Evolutionary conservation across 2,888 invertebrate species (phyloP).

Genomic region (Eretmocerus hayati): DNA sequence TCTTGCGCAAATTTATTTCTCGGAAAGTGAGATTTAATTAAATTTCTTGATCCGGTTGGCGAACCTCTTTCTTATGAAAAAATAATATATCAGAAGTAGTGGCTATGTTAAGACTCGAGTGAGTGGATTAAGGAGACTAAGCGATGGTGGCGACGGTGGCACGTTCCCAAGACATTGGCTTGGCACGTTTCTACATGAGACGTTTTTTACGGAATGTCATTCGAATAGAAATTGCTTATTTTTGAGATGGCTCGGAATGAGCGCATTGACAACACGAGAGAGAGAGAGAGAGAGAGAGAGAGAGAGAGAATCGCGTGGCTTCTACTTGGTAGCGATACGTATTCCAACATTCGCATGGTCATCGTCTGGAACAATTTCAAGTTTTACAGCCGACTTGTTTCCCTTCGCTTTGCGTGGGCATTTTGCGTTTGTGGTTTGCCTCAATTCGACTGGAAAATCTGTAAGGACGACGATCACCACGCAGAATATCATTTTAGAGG

Average conservation of each 20-base stretch:
- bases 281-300: too few species aligned
- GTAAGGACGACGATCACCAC: too few species aligned
- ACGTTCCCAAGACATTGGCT: constrained; percentile 4
- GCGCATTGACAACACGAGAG: constrained; percentile 13
- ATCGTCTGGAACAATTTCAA: constrained; percentile 19
- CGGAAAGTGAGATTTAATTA: too few species aligned
- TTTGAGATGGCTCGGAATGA: constrained; percentile 26
- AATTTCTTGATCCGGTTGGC: too few species aligned
- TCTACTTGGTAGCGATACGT: constrained; percentile 10
- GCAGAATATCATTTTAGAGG: too few species aligned
- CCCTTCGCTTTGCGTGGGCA: not conserved
- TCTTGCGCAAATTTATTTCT: too few species aligned
- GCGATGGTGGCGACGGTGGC: constrained; percentile 1
- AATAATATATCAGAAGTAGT: too few species aligned
- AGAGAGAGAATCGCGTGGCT: not conserved
- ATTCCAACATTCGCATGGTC: constrained; percentile 19
- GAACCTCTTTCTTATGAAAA: too few species aligned
- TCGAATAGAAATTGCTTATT: constrained; percentile 42
- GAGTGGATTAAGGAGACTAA: not conserved
- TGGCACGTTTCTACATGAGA: not conserved
- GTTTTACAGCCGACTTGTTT: constrained; percentile 22
- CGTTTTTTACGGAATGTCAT: constrained; percentile 39
- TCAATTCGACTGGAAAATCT: constrained; percentile 23
- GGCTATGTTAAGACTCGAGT: not conserved
- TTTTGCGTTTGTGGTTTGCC: too few species aligned